Evolutionary conservation across 2,113 vertebrate genomes (phyloP).

Genomic region (Climacteris rufus): DNA sequence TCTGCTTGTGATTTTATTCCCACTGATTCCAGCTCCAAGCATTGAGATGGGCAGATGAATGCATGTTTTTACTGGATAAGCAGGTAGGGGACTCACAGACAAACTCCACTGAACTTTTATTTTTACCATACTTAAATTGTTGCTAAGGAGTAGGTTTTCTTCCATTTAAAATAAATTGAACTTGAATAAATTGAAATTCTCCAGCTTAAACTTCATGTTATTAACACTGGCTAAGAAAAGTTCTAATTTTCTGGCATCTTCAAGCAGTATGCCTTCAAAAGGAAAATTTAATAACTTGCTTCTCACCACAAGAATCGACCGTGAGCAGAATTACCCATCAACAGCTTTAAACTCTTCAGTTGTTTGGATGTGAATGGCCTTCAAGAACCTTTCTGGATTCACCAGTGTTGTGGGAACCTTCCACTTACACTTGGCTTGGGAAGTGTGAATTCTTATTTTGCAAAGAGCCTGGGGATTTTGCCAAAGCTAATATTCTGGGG

Average conservation of each 20-base stretch:
- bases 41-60: neutral
- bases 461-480: conserved; percentile 14
- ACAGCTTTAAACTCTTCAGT: conserved; percentile 23
- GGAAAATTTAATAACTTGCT: conserved; percentile 57
- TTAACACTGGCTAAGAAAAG: conserved; percentile 38
- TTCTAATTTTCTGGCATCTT: conserved; percentile 38
- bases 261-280: conserved; percentile 34
- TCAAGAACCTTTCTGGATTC: conserved; percentile 35
- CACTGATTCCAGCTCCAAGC: neutral
- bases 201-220: conserved; percentile 16
- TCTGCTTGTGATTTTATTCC: conserved; percentile 3
- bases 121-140: conserved; percentile 6
- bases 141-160: conserved; percentile 25
- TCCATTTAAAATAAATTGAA: conserved; percentile 38
- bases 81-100: neutral
- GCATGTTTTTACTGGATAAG: conserved; percentile 46
- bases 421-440: conserved; percentile 9
- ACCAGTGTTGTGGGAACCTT: conserved; percentile 36
- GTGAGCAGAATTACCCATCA: neutral
- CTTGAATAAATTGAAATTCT: neutral
- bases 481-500: conserved; percentile 61
- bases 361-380: conserved; percentile 30
- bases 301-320: conserved; percentile 47
- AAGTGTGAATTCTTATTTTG: conserved; percentile 65
- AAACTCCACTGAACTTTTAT: neutral